phyloP scores from a whole-genome alignment of 2,113 vertebrate species.

The Sitta europaea region DNA sequence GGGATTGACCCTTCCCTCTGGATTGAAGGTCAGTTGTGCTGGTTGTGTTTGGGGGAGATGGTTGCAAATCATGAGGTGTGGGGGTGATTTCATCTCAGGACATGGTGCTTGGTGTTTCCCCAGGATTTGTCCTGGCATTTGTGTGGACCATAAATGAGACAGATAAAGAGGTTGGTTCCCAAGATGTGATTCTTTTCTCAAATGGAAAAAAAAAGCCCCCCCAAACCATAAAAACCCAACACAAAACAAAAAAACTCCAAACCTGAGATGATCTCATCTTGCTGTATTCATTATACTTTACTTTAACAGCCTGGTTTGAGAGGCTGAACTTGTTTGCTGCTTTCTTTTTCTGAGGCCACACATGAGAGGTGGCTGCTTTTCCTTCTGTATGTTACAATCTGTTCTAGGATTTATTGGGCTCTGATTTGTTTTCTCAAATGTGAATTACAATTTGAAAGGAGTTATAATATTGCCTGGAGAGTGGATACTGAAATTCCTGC shows the following conservation, averaged over 20 bases:
- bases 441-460: neutral
- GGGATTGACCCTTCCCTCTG: neutral
- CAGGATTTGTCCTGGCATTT: neutral
- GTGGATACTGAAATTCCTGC: neutral
- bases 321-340: neutral
- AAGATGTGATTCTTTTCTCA: accelerated
- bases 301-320: neutral
- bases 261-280: neutral
- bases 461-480: neutral
- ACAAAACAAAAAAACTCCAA: accelerated
- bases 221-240: neutral
- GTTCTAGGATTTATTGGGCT: neutral
- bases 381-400: accelerated
- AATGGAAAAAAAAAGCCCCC: neutral
- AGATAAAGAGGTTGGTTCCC: neutral
- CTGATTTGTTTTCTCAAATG: neutral
- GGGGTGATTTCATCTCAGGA: neutral
- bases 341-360: accelerated
- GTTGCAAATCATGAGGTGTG: accelerated
- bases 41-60: neutral
- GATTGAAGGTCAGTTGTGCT: neutral
- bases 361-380: neutral
- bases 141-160: neutral
- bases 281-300: neutral
- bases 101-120: accelerated